Evolutionary conservation across 2,888 invertebrate genomes (phyloP), one percentile per base, ranked within the genome.

Genomic region (Tenthredo distinguenda): DNA sequence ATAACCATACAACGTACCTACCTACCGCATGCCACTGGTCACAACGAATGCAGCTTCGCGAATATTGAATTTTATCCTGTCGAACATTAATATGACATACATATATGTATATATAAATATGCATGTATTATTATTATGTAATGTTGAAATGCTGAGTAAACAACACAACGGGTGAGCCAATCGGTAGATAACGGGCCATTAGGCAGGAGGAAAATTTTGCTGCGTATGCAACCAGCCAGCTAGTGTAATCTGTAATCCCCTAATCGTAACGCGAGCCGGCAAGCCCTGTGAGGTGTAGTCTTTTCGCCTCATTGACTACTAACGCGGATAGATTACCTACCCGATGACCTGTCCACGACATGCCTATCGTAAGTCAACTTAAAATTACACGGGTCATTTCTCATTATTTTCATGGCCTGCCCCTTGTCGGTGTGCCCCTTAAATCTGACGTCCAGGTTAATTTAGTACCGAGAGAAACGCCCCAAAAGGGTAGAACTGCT

Each of bases 161-260:
- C 91, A 91, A 85, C 76, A 15, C 12, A 68, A 68, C 68, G 68
- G 26, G 31, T 34, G 58, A 88, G 86, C 91, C 91, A 92, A 92
- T 93, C 92, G 92, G 81, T 90, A 91, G 91, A 90, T 92, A 91
- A 93, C 91, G 91, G 91, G 87, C 91, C 93, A 93, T 93, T 93
- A 93, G 90, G 91, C 91, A 90, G 88, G 89, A 88, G 90, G 68
- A 91, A 92, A 93, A 92, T 92, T 89, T 89, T 88, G 92, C 92
- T 89, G 90, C 90, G 91, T 90, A 88, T 90, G 92, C 91, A 91
- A 86, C 87, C n/a, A 50, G 68, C 55, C 26, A 34, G 26, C 31
- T 50, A 21, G 55, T 43, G 74, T 81, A 58, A 62, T 81, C 62
- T 40, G 81, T 62, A 62, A 81, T 83, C 68, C 83, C 81, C 68